Percentiles rank a stretch among this genome's conserved stretches.
Conservation (phyloP, 2,113 vertebrate species). For the Piaya cayana region DNA sequence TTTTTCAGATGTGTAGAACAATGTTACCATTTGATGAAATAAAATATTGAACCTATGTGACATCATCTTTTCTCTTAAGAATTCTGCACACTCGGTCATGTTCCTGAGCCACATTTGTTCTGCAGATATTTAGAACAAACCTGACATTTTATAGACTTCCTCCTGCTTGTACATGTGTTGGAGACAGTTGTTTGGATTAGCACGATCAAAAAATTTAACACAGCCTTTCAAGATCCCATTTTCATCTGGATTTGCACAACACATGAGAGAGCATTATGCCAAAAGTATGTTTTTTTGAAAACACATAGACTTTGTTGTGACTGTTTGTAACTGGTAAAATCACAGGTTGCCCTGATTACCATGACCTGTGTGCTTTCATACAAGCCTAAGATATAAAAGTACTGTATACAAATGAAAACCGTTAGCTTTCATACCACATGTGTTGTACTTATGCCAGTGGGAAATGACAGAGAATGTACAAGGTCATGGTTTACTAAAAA, state of each 20-base stretch:
- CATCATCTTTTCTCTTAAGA: conserved; percentile 50
- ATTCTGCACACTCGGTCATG: conserved; percentile 14
- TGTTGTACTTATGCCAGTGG: conserved; percentile 58
- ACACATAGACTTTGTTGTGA: conserved; percentile 34
- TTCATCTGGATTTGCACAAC: conserved; percentile 66
- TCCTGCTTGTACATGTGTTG: conserved; percentile 61
- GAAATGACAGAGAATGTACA: conserved; percentile 66
- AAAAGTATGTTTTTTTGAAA: conserved; percentile 66
- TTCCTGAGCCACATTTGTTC: conserved; percentile 62
- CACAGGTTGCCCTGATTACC: conserved; percentile 52
- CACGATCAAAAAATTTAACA: conserved; percentile 54
- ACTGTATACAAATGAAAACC: conserved; percentile 54
- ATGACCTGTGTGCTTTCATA: conserved; percentile 24
- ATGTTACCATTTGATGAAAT: conserved; percentile 47
- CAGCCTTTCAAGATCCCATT: conserved; percentile 63
- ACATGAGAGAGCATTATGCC: conserved; percentile 33
- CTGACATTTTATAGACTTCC: conserved; percentile 68
- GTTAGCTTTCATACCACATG: conserved; percentile 62
- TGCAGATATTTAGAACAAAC: conserved; percentile 67
- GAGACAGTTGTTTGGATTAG: conserved; percentile 70
- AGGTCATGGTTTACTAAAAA: conserved; percentile 74
- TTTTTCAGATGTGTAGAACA: conserved; percentile 35
- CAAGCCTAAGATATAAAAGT: conserved; percentile 4
- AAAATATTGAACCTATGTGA: conserved; percentile 50
- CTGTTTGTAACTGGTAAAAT: conserved; percentile 49